phyloP scores from a whole-genome alignment of 2,888 invertebrate species.

The Formica aserva region DNA sequence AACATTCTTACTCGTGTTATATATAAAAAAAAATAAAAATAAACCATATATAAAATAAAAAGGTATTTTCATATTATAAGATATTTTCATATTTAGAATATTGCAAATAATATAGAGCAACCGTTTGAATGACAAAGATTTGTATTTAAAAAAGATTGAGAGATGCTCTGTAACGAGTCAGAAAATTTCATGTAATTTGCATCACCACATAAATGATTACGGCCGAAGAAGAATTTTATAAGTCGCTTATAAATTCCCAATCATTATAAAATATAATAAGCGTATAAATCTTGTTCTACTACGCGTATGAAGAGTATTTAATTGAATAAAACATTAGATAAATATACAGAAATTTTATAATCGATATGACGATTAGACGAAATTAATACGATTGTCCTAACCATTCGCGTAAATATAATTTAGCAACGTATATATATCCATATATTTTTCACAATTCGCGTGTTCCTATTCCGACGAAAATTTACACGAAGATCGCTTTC shows the following conservation, averaged over 20 bases:
- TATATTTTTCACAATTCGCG: neutral
- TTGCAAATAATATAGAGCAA: neutral
- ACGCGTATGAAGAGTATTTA: constrained; percentile 64
- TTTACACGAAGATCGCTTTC: constrained; percentile 10
- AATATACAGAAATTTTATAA: constrained; percentile 34
- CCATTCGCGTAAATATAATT: constrained; percentile 10
- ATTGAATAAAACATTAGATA: neutral
- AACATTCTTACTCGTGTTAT: neutral
- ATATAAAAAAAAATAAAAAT: constrained; percentile 10
- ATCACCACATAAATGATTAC: constrained; percentile 60
- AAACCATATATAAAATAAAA: neutral
- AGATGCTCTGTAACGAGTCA: neutral
- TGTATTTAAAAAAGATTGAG: constrained; percentile 8
- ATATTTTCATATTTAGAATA: neutral
- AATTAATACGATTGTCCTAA: neutral
- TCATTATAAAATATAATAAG: constrained; percentile 70
- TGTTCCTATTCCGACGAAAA: neutral
- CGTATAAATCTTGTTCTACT: constrained; percentile 48
- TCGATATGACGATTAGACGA: neutral
- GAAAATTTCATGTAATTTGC: constrained; percentile 62
- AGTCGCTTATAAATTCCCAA: constrained; percentile 60
- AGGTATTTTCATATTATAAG: too few species aligned
- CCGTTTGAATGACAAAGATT: neutral
- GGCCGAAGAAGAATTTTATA: constrained; percentile 59
- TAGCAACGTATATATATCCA: neutral